Evolutionary conservation across 1,140 invertebrate species (phyloP).

Genomic region (Macrostomum lignano): DNA sequence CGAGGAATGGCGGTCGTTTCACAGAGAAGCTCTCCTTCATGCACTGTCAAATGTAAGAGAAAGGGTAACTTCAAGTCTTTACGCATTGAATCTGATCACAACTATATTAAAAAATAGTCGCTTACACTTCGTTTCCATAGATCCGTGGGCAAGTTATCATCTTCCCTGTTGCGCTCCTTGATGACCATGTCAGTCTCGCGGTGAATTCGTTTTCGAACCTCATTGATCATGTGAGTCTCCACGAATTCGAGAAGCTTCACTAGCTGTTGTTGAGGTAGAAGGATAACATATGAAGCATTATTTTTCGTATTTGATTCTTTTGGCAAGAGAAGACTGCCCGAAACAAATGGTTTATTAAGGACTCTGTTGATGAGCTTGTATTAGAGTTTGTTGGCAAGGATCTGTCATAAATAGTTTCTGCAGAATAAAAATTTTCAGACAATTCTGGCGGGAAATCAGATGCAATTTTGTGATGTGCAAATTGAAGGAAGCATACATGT

Average conservation of each 20-base stretch:
- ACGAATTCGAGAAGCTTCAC: constrained; percentile 7
- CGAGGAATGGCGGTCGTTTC: constrained; percentile 17
- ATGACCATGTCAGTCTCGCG: constrained; percentile 18
- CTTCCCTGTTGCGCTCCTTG: constrained; percentile 20
- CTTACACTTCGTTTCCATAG: constrained; percentile 25
- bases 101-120: constrained; percentile 2
- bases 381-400: too few relatives aligned
- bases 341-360: too few relatives aligned
- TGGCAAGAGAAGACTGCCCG: too few relatives aligned
- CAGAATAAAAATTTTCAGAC: too few relatives aligned
- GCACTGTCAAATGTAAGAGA: constrained; percentile 10
- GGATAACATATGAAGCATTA: too few relatives aligned
- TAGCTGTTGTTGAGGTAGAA: too few relatives aligned
- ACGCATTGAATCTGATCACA: not conserved
- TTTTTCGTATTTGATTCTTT: too few relatives aligned
- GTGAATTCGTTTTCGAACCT: constrained; percentile 15
- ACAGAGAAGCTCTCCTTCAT: constrained; percentile 26
- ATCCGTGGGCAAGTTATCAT: constrained; percentile 20
- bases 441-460: too few relatives aligned
- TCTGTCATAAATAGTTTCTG: too few relatives aligned
- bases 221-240: constrained; percentile 19
- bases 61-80: not conserved
- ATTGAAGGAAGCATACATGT: too few relatives aligned
- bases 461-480: too few relatives aligned
- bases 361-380: too few relatives aligned